Conservation (phyloP, 2,113 vertebrate genomes). For the Oryzias woworae region DNA sequence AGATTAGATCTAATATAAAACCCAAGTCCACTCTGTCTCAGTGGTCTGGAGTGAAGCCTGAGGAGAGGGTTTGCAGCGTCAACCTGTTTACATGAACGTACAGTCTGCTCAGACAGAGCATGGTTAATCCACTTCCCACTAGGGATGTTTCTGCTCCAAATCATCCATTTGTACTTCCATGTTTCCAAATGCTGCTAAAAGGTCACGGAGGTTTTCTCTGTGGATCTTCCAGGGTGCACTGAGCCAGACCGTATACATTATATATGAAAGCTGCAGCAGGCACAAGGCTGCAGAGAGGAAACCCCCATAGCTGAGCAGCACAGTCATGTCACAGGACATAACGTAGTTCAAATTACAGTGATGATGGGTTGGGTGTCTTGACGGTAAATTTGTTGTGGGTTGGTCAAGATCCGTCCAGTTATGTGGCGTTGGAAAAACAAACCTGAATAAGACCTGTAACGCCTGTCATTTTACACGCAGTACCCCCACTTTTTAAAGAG, state of each 20-base stretch:
- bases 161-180: constrained; percentile 23
- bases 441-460: background rate
- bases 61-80: background rate
- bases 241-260: constrained; percentile 43
- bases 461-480: constrained; percentile 55
- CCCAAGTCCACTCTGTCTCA: no score
- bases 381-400: constrained; percentile 2
- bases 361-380: constrained; percentile 37
- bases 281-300: constrained; percentile 2
- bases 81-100: background rate
- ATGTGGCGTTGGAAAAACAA: constrained; percentile 2
- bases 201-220: constrained; percentile 41
- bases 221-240: constrained; percentile 4
- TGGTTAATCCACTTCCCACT: constrained; percentile 20
- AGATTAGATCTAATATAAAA: no score
- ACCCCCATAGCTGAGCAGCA: constrained; percentile 22
- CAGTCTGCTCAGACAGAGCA: constrained; percentile 1
- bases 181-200: constrained; percentile 49
- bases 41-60: no score
- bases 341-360: constrained; percentile 38
- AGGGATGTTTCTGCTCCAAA: constrained; percentile 32
- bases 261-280: constrained; percentile 24
- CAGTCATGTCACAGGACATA: constrained; percentile 23
- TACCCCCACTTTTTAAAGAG: constrained; percentile 93
- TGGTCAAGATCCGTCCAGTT: constrained; percentile 7